Base-by-base conservation (phyloP, 2,888 invertebrate species). In the Camponotus fellah region DNA sequence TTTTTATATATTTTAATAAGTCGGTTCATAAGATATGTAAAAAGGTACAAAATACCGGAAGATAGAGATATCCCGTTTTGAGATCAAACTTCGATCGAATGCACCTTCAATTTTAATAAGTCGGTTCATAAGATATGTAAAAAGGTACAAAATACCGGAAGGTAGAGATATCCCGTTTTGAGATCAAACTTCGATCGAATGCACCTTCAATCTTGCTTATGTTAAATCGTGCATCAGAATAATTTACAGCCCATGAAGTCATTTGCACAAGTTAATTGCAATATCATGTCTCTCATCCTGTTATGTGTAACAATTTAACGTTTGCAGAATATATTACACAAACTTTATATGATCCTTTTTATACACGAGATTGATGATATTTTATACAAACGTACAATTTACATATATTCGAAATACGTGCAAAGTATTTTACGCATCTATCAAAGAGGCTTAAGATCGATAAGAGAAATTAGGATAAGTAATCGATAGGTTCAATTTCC, bases 401-500 rank as follows among this genome's bases (percentile, higher is more conserved):
- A 49, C 34, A 34, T 17, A 56, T 17, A 14, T 37, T 14, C 65
- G 43, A 74, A 21, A 62, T 40, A 40, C 12, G 43, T n/a, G 40
- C 9, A 26, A 4, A 12, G n/a, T 37, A 21, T 53, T 58, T 53
- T 40, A 68, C 46, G 6, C 69, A n/a, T 21, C 53, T 14, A 32
- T 40, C 14, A n/a, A 12, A 69, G n/a, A 53, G 53, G 0, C 8
- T n/a, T n/a, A 8, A 53, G n/a, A 53, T 2, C 53, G 40, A 43
- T 40, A n/a, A 66, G 26, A 53, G 34, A n/a, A 56, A n/a, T 58
- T 37, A 9, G 21, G 14, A 37, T 34, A 37, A 17, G 69, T 84
- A 86, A 87, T 90, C 90, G 84, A 83, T 80, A 90, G 66, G 66
- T 71, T 85, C 83, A 85, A 89, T 83, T 90, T 90, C 89, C 90